Base-by-base conservation (phyloP, 2,888 invertebrate genomes). In the Zaprionus lineosus region DNA sequence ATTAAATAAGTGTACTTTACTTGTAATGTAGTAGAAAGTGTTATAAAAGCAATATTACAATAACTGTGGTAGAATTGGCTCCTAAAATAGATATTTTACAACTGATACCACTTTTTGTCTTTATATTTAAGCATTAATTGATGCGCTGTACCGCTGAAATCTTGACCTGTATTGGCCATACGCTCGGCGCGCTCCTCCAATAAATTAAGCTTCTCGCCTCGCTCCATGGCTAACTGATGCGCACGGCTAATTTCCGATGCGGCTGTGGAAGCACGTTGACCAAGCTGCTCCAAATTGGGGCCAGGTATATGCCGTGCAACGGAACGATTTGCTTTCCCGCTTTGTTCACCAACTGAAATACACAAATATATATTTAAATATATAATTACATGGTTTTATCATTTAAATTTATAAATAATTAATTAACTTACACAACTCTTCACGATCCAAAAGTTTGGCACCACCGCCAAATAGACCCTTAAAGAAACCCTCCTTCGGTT, bases 31-130 rank as follows among this genome's bases (percentile, higher is more conserved):
- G 88, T 88, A 88, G 87, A 88, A 88, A 87, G 88, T 88, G 88
- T 88, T 87, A 88, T 86, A 87, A 88, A 88, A 88, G 88, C 87
- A 88, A 88, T 88, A 88, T 88, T 88, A 88, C 87, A 88, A 88
- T 88, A 88, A 88, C 87, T 88, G 87, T 88, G 88, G 87, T 88
- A 88, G 87, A 88, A 86, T 88, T 88, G 86, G 84, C 87, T 87
- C 81, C 83, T 86, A 88, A 82, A 87, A 86, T 86, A 87, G 78
- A 86, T 88, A 88, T 86, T 89, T 96, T 95, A 98, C 93, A 98
- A 95, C 92, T 98, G 98, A 92, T 98, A 99, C 98, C 98, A 99
- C 92, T 98, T 98, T 92, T 98, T 98, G 93, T 98, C 98, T 92
- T 97, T 98, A 92, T 97, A 97, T 92, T 97, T 98, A 92, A 95